Evolutionary conservation across 2,797 vertebrate species (phyloP).

Genomic region (Alauda arvensis): DNA sequence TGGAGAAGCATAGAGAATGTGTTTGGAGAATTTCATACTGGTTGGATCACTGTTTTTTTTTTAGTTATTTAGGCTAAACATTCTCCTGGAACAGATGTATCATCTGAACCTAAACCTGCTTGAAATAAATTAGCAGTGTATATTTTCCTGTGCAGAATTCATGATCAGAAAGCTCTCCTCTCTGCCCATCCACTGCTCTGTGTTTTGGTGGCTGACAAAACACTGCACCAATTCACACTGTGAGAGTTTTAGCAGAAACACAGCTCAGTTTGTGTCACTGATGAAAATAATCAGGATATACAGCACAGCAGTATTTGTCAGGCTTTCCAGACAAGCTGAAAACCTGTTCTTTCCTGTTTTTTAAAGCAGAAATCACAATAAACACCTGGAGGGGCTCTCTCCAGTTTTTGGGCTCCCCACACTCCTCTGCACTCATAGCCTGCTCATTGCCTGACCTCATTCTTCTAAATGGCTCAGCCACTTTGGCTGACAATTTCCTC

Average conservation of each 20-base stretch:
- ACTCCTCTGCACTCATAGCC: not conserved
- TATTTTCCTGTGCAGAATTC: conserved; percentile 18
- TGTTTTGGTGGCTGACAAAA: not conserved
- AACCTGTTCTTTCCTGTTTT: conserved; percentile 2
- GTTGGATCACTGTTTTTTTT: conserved; percentile 34
- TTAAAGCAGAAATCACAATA: not conserved
- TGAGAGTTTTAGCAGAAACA: conserved; percentile 6
- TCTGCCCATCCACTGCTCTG: not conserved
- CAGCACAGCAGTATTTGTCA: conserved; percentile 3
- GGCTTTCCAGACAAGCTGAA: conserved; percentile 7
- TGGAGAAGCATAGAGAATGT: not conserved
- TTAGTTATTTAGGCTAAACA: conserved; percentile 26
- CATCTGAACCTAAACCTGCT: conserved; percentile 35
- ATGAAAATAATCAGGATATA: conserved; percentile 19
- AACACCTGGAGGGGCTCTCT: not conserved
- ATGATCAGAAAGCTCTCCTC: conserved; percentile 19
- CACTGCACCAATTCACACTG: not conserved
- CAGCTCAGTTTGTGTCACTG: conserved; percentile 23
- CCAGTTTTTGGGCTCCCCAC: not conserved
- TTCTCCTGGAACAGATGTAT: conserved; percentile 24
- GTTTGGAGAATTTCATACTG: conserved; percentile 19
- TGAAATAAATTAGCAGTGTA: conserved; percentile 27
- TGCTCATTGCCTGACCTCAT: conserved; percentile 9
- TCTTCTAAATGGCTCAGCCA: conserved; percentile 9
- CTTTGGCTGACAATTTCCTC: conserved; percentile 34